These are phyloP conservation scores for Mustela nigripes DNA, from an alignment of 2,113 vertebrate genomes.

Conservation along the genomic window DNA sequence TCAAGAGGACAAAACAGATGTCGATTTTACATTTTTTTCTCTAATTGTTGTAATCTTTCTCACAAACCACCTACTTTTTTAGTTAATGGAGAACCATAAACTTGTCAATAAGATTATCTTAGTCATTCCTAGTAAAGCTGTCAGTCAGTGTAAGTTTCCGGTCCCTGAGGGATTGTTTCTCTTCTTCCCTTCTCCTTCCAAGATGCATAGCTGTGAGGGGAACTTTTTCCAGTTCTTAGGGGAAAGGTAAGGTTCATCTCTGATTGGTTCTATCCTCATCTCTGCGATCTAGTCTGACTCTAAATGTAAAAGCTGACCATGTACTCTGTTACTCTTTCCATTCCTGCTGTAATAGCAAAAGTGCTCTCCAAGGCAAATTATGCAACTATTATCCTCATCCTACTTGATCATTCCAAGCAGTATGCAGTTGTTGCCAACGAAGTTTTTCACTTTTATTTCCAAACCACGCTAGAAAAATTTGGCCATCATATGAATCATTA, in stretches of 20 bases:
- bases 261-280: neutral
- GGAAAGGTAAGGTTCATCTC: neutral
- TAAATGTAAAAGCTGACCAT: neutral
- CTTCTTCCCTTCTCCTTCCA: neutral
- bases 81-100: neutral
- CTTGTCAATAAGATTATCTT: neutral
- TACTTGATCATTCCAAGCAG: neutral
- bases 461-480: neutral
- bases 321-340: neutral
- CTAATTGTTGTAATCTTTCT: conserved; percentile 36
- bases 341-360: neutral
- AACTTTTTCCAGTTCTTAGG: neutral
- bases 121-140: neutral
- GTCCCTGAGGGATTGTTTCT: neutral
- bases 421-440: neutral
- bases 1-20: neutral
- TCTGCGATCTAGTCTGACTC: neutral
- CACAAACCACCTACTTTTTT: conserved; percentile 11
- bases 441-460: neutral
- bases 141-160: neutral
- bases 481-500: neutral
- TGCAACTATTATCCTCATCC: neutral
- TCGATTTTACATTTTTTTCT: neutral
- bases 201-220: neutral
- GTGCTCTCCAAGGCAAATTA: neutral